A percentile compares a stretch with the other conserved stretches of the same genome.
Conservation (phyloP, 2,797 vertebrate genomes). For the Urosaurus nigricauda region DNA sequence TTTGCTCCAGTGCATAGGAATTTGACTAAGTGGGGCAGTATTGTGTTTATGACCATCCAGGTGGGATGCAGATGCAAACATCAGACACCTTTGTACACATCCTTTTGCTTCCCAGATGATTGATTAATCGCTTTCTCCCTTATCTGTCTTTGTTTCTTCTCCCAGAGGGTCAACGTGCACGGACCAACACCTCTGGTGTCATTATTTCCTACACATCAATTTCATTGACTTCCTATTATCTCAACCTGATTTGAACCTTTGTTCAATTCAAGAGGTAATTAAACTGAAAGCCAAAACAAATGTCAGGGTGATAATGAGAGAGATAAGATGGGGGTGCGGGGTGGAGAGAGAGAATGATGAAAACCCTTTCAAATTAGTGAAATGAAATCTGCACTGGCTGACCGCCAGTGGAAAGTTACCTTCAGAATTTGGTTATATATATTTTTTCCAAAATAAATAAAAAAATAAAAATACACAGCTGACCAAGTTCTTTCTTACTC, state of each 20-base stretch:
- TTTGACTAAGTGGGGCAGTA: slow-evolving; percentile 76
- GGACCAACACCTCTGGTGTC: slow-evolving; percentile 72
- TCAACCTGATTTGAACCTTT: slow-evolving; percentile 73
- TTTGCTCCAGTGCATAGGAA: slow-evolving; percentile 78
- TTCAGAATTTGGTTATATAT: slow-evolving; percentile 48
- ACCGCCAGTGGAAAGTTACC: slow-evolving; percentile 68
- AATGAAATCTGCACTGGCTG: slow-evolving; percentile 58
- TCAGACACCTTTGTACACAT: slow-evolving; percentile 68
- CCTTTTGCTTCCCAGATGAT: slow-evolving; percentile 55
- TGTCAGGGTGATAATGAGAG: slow-evolving; percentile 79
- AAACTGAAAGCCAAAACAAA: slow-evolving; percentile 81
- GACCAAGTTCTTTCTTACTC: slow-evolving; percentile 42
- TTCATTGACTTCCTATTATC: slow-evolving; percentile 71
- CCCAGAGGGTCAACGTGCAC: slow-evolving; percentile 69
- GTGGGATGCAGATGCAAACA: slow-evolving; percentile 79
- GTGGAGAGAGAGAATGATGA: slow-evolving; percentile 7
- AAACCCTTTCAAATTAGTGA: slow-evolving; percentile 59
- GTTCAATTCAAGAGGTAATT: slow-evolving; percentile 77
- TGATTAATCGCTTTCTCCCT: slow-evolving; percentile 70
- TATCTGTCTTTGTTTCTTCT: slow-evolving; percentile 65
- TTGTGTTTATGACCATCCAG: slow-evolving; percentile 74
- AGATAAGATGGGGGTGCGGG: slow-evolving; percentile 56
- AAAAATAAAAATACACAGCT: slow-evolving; percentile 15
- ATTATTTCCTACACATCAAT: slow-evolving; percentile 68
- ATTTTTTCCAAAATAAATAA: too few species aligned